Base-by-base conservation (phyloP, 2,888 invertebrate species). In the Nephrocerus scutellatus region DNA sequence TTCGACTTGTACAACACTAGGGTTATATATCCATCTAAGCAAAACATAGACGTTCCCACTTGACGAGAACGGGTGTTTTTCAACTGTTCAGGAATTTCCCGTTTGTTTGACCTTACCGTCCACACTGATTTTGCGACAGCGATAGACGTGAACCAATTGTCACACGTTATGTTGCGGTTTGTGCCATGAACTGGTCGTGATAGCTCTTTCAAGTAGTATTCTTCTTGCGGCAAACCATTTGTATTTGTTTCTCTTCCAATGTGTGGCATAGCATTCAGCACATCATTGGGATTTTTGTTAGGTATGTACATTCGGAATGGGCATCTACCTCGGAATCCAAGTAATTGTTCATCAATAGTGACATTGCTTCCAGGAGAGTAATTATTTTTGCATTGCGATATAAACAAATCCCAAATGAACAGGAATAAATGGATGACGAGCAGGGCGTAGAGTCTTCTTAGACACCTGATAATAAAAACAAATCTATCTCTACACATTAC, bases 401-500 rank as follows among this genome's bases (percentile, higher is more conserved):
- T 31, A 15, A 39, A 36, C 19, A 39, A 20, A 8, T 43, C 29
- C 39, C 43, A 43, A 28, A 43, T 20, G 16, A 4, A 31, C 31
- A 26, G 31, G 25, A 26, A 21, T 26, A 31, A 39, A 39, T 28
- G 32, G 32, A 28, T 38, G n/a, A 16, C 25, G 31, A 16, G 26
- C 18, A 31, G 31, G 25, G 19, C 37, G 20, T 31, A 19, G 23
- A n/a, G 23, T 24, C 25, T 30, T 36, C 38, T 22, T 30, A 42
- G 20, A 34, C 34, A 38, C 21, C 26, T 24, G 21, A 34, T 6
- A 13, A 40, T 26, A 36, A 36, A 40, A 19, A 30, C 36, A 28
- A 43, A 39, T 36, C 36, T 39, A 12, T 39, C 29, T 24, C 33
- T 33, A 21, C 16, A 35, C 47, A 50, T 51, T 22, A 32, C 37